Base-by-base conservation (phyloP, 2,888 invertebrate genomes). In the Glyphotaelius pellucidus region DNA sequence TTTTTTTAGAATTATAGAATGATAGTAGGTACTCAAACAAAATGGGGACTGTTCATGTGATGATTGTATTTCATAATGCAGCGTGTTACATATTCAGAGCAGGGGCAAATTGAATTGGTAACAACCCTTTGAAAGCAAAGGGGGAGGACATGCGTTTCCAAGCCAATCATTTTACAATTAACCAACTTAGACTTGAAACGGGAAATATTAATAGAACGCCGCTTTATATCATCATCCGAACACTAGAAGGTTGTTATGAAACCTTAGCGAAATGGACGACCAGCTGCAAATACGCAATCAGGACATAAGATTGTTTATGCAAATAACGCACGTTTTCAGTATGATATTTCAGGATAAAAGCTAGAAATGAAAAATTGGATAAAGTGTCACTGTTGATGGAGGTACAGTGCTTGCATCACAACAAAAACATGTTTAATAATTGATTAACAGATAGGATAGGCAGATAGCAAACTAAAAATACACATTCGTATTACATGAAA, bases 61-160 rank as follows among this genome's bases (percentile, higher is more conserved):
- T n/a, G 67, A 67, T 67, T 67, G 25, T 85, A 38, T 85, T 32
- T n/a, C 30, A 35, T 80, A n/a, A 89, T 38, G 38, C 80, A n/a
- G 89, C 32, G n/a, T 42, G 80, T 80, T 80, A 38, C 80, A 89
- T 80, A 80, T 80, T 79, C 79, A 31, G 31, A 67, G 80, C 38
- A n/a, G 80, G 80, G 80, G 42, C 84, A 90, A 90, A 90, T 90
- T 85, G 90, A 90, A 90, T 90, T 90, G 84, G 85, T 32, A 32
- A 84, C 80, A 90, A 85, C 90, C 84, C 90, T 90, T 90, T 90
- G 90, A 90, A 19, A 25, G 83, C 35, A 32, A 83, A 25, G 32
- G 19, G 83, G 35, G 32, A 25, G 83, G 19, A 15, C 15, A 32
- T 32, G 35, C 83, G 83, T 38, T 83, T 32, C 83, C 35, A 38